Conservation (phyloP, 2,797 vertebrate genomes). For the Crocidura indochinensis region DNA sequence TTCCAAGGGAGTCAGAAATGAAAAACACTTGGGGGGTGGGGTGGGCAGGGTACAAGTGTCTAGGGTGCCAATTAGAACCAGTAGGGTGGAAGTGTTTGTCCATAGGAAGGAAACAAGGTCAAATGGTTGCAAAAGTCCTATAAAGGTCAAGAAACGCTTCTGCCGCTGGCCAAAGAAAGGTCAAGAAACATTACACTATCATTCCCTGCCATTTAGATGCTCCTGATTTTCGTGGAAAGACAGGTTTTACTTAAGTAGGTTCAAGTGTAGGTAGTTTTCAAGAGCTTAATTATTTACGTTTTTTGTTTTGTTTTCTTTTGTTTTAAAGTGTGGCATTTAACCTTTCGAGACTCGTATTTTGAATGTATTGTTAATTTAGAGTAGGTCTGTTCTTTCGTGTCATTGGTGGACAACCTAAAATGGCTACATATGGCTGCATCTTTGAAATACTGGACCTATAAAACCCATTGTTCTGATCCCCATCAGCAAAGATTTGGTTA, state of each 20-base stretch:
- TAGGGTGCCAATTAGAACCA: too few relatives aligned
- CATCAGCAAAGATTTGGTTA: conserved; percentile 8
- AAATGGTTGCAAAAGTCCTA: too few relatives aligned
- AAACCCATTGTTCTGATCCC: neutral
- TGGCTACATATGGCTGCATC: neutral
- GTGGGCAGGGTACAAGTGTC: too few relatives aligned
- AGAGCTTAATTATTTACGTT: conserved; percentile 55
- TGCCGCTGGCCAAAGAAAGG: too few relatives aligned
- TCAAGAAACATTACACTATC: too few relatives aligned
- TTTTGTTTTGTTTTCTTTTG: too few relatives aligned
- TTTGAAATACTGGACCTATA: neutral
- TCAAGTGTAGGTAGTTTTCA: conserved; percentile 58
- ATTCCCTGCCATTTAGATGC: conserved; percentile 9
- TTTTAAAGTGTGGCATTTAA: conserved; percentile 66
- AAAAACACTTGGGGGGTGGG: too few relatives aligned
- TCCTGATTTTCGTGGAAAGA: conserved; percentile 50
- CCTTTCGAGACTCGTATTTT: conserved; percentile 17
- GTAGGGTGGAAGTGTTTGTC: too few relatives aligned
- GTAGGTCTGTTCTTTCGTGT: neutral
- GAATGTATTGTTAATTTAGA: neutral
- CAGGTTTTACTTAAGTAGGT: conserved; percentile 54
- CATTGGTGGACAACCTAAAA: neutral
- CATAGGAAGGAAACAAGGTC: too few relatives aligned
- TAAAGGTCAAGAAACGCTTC: too few relatives aligned
- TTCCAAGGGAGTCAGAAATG: too few relatives aligned